These are phyloP conservation scores for Phallusia fumigata DNA, from an alignment of 23 tunicate genomes.

Conservation along the genomic window DNA sequence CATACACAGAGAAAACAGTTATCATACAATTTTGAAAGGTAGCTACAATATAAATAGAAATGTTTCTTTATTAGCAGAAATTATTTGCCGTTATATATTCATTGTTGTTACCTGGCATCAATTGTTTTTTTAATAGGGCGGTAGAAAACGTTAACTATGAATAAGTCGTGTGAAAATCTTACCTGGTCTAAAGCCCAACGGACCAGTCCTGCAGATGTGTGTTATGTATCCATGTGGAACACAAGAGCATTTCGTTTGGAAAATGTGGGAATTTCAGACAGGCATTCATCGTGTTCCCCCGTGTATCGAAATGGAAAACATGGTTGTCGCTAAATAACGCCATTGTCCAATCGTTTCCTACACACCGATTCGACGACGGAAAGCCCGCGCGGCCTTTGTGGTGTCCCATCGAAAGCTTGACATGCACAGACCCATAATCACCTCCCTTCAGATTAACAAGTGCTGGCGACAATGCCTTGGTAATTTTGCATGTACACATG, in stretches of 20 bases:
- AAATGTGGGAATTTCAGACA: neutral
- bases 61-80: too few species aligned
- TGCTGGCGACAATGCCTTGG: neutral
- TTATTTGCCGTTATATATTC: too few species aligned
- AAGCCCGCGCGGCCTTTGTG: neutral
- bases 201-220: neutral
- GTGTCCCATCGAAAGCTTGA: neutral
- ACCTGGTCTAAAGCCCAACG: too few species aligned
- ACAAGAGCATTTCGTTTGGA: neutral
- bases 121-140: too few species aligned
- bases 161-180: too few species aligned
- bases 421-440: conserved; percentile 6
- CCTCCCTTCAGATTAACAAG: neutral
- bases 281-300: neutral
- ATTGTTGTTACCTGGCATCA: too few species aligned
- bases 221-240: neutral
- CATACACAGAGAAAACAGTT: too few species aligned
- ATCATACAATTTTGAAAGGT: too few species aligned
- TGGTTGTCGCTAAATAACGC: conserved; percentile 1
- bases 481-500: conserved; percentile 14
- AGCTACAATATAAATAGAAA: too few species aligned
- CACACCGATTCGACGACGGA: neutral
- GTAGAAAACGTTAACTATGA: too few species aligned
- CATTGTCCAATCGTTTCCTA: neutral
- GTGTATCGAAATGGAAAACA: conserved; percentile 3